Base-by-base conservation (phyloP, 2,113 vertebrate genomes). In the Lagopus leucura region DNA sequence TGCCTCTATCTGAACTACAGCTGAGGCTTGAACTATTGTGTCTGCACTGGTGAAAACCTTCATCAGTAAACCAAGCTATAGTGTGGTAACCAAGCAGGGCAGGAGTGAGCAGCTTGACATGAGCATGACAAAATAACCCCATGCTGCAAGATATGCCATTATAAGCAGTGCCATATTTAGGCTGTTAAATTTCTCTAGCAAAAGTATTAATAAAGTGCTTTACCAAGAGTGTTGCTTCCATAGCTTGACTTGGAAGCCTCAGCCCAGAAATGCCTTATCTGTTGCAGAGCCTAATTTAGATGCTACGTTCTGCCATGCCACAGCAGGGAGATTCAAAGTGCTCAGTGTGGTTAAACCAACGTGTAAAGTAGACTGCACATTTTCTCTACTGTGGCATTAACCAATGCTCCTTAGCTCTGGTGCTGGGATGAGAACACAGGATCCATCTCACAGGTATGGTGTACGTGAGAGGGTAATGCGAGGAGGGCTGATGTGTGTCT, bases 181-280 rank as follows among this genome's bases (percentile, higher is more conserved):
- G 71, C 72, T 82, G 28, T 50, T 77, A 64, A 73, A 90, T 79
- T 71, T 86, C 65, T 74, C 55, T 60, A 90, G 86, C 82, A 86
- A 91, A 85, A 95, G 75, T 91, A 86, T 88, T 91, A 94, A 92
- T 88, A 88, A 93, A 91, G 60, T 58, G 21, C 60, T 86, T 89
- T 0, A 20, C 69, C 65, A 50, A 0, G 1, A 93, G 42, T 64
- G 69, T 74, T 6, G 30, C 64, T 88, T 89, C 79, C 94, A 55
- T 70, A 90, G 82, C 12, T 2, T 86, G 90, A 93, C 75, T 77
- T n/a, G 4, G 79, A 94, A 94, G 89, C 94, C 86, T 88, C 93
- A 90, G 14, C 50, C 75, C 58, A 82, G 82, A 0, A 1, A 76
- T 58, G 73, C 78, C 13, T 5, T 78, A 60, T 93, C 90, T 95